Base-by-base conservation (phyloP, 1,140 invertebrate species). In the Lordiphosa clarofinis region DNA sequence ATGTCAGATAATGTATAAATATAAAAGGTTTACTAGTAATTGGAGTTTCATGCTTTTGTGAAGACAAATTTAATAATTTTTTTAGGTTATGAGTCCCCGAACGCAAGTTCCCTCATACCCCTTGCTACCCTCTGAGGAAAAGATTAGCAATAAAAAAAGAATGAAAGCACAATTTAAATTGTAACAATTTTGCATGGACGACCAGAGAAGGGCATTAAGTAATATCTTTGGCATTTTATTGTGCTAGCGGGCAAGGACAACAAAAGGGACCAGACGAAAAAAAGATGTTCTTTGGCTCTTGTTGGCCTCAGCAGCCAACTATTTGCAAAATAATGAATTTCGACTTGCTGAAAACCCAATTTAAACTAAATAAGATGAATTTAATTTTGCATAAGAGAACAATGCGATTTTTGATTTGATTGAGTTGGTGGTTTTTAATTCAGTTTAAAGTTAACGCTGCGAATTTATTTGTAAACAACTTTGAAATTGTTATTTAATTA, bases 91-190 rank as follows among this genome's bases (percentile, higher is more conserved):
- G n/a, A n/a, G n/a, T n/a, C n/a, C n/a, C n/a, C n/a, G n/a, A n/a
- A n/a, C n/a, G n/a, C n/a, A n/a, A n/a, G n/a, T n/a, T n/a, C n/a
- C n/a, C n/a, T 21, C 36, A 36, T 33, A 13, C 13, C 31, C 10
- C 10, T 6, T n/a, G 33, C 1, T 65, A 42, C 60, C 36, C 60
- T 21, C 1, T 46, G n/a, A 28, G 43, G 10, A 11, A 8, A 13
- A 11, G 6, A 46, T 15, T 37, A 21, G 33, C n/a, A 36, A 5
- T 2, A 28, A 24, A 15, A n/a, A 35, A 33, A 21, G 47, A 52
- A 58, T 58, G 63, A 67, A 67, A 68, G 53, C 40, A 42, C 64
- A 55, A 67, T 67, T 67, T 67, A 67, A 67, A 67, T 67, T 67
- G 67, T 67, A 67, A 67, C 64, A n/a, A 58, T 67, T 67, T 56